Percentiles rank a stretch among this genome's conserved stretches.
Conservation (phyloP, 2,888 invertebrate species). For the Ferrisia virgata region DNA sequence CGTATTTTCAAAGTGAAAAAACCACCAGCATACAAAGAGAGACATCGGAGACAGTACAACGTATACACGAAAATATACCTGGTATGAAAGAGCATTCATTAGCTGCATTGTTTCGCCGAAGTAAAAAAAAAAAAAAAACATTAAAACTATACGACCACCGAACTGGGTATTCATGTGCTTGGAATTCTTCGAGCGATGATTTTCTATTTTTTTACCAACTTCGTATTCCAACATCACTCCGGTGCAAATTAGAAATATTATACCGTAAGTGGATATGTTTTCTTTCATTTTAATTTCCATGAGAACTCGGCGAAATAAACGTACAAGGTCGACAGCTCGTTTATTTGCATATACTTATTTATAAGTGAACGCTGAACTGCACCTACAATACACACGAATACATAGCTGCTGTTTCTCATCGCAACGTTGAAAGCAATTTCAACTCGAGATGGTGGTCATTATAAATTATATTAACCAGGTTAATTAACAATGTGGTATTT, state of each 20-base stretch:
- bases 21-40: neutral
- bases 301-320: neutral
- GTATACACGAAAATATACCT: too few species aligned
- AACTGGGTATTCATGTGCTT: neutral
- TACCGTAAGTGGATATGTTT: neutral
- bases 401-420: neutral
- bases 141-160: neutral
- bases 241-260: slow-evolving; percentile 20
- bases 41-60: too few species aligned
- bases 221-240: neutral
- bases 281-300: neutral
- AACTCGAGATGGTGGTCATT: neutral
- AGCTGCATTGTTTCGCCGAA: neutral
- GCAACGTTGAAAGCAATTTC: neutral
- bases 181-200: neutral
- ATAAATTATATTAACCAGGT: neutral
- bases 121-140: neutral
- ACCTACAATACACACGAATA: neutral
- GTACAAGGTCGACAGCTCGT: neutral
- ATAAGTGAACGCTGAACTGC: neutral
- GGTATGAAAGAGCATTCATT: neutral
- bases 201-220: neutral
- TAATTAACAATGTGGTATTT: neutral
- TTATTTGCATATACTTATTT: neutral
- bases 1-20: neutral